Percentiles rank a stretch among this genome's conserved stretches.
These are phyloP conservation scores for Anneissia japonica DNA, from an alignment of 35 echinoderm and acorn worm species.

Conservation along the genomic window DNA sequence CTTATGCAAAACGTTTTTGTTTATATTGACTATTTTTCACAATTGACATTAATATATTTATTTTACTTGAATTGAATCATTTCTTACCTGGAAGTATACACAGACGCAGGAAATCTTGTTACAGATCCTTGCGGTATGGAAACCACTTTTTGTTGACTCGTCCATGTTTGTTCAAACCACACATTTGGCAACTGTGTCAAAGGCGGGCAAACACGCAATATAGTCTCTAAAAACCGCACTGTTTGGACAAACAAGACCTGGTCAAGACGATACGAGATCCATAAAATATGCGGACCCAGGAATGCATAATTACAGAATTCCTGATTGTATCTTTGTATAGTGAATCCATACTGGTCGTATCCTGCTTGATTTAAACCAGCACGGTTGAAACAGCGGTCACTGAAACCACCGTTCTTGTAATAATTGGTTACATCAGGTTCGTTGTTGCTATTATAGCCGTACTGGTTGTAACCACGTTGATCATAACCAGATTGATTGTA, in stretches of 20 bases:
- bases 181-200: constrained; percentile 38
- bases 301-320: constrained; percentile 69
- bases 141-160: constrained; percentile 36
- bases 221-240: constrained; percentile 64
- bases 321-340: neutral
- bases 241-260: constrained; percentile 62
- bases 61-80: neutral
- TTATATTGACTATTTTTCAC: neutral
- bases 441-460: constrained; percentile 51
- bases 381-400: constrained; percentile 62
- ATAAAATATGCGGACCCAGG: constrained; percentile 44
- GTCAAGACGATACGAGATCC: constrained; percentile 52
- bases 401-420: constrained; percentile 51
- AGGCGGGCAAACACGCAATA: constrained; percentile 47
- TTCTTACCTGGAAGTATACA: constrained; percentile 43
- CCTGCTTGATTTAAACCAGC: constrained; percentile 45
- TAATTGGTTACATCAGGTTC: constrained; percentile 37
- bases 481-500: constrained; percentile 61
- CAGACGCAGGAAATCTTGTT: constrained; percentile 27
- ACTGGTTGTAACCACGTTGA: constrained; percentile 43
- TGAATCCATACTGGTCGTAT: constrained; percentile 73
- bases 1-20: neutral
- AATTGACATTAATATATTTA: neutral
- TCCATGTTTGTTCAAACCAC: constrained; percentile 95
- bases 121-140: constrained; percentile 7